These are phyloP conservation scores for Holocentrus rufus DNA, from an alignment of 2,797 vertebrate species.

Conservation along the genomic window DNA sequence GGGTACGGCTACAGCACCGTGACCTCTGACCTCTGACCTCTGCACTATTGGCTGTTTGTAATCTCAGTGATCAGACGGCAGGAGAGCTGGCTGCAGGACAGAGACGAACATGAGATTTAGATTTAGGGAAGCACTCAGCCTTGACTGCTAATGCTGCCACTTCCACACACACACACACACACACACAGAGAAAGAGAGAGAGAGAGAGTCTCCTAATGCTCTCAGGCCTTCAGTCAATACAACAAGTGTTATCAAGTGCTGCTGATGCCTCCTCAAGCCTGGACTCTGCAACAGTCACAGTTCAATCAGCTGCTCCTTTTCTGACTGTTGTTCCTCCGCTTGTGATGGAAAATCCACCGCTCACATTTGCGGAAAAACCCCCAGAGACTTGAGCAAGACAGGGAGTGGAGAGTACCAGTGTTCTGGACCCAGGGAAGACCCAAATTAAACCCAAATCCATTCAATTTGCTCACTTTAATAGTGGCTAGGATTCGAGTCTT, in stretches of 20 bases:
- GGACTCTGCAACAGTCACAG: conserved; percentile 35
- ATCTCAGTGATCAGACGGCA: background rate
- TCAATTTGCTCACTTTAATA: no score
- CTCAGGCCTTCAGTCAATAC: conserved; percentile 50
- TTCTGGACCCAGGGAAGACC: conserved; percentile 1
- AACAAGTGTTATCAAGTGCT: conserved; percentile 54
- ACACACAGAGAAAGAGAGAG: conserved; percentile 6
- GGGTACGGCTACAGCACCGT: background rate
- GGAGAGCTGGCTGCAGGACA: background rate
- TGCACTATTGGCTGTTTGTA: background rate
- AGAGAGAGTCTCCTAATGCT: conserved; percentile 18
- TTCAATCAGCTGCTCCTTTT: conserved; percentile 52
- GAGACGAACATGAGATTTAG: background rate
- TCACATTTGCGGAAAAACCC: background rate
- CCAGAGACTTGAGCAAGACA: background rate
- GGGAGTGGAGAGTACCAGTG: background rate
- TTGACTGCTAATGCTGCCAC: conserved; percentile 9
- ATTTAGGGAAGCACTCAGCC: conserved; percentile 12
- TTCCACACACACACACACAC: background rate
- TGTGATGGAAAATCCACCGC: background rate
- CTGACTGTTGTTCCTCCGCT: background rate
- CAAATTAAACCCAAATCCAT: background rate
- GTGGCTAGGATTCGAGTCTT: no score
- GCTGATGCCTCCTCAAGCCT: conserved; percentile 43
- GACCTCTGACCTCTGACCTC: conserved; percentile 19